Base-by-base conservation (phyloP, 2,888 invertebrate species). In the Morpho helenor region DNA sequence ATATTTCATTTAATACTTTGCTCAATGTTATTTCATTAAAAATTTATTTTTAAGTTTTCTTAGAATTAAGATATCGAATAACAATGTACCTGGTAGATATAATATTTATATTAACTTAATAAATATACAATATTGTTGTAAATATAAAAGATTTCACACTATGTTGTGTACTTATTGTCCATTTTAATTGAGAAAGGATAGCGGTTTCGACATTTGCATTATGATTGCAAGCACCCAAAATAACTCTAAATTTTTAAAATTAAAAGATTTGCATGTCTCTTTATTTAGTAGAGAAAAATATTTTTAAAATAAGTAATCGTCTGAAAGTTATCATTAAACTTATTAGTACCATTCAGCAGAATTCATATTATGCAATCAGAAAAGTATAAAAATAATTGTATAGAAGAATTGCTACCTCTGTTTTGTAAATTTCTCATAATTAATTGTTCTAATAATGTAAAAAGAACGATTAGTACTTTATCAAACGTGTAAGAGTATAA, bases 61-160 rank as follows among this genome's bases (percentile, higher is more conserved):
- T 44, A 44, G 8, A 10, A 16, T 44, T 44, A 10, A 45, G 5
- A 10, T 54, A 42, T 47, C 23, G 49, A 10, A 50, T 53, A 60
- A 44, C 23, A 31, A 44, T 40, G 62, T 62, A 62, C 62, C 62
- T 62, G 62, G 54, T 62, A 62, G 62, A 57, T 57, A 2, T 55
- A 57, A 39, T 51, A 48, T 39, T 57, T 54, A 54, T 62, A 51
- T 59, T 56, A 43, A 52, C 22, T 43, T 49, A 22, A 31, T 49
- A 47, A 22, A 2, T 22, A 52, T 46, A 60, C 54, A 31, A 44
- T 54, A 59, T 44, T 59, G 31, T 54, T 62, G 54, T 60, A 57
- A 59, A 62, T 59, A 57, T 51, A 53, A 51, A 41, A 46, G n/a
- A 5, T 7, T 16, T n/a, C 8, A 7, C 7, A 7, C 46, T 9